Percentiles rank a stretch among this genome's conserved stretches.
phyloP scores from a whole-genome alignment of 2,888 invertebrate species.

The Eupelmus urozonus region DNA sequence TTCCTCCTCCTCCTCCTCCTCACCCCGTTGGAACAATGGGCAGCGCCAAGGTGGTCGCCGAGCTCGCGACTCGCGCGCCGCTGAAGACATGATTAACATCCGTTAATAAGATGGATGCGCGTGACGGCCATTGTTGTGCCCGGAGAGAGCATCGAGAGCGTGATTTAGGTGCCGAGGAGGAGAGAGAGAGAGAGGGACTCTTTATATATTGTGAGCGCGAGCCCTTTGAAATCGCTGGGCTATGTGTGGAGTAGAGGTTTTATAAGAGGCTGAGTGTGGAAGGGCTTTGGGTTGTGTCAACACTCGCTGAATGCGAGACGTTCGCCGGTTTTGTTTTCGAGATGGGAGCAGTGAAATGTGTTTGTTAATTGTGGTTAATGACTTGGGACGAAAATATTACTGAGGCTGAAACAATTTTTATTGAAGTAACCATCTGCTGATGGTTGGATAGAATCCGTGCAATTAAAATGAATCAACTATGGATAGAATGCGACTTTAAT shows the following conservation, averaged over 20 bases:
- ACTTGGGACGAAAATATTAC: constrained; percentile 13
- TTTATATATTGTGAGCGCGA: constrained; percentile 20
- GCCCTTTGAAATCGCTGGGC: constrained; percentile 27
- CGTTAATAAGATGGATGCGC: constrained; percentile 77
- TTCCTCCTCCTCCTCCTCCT: constrained; percentile 51
- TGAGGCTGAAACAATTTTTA: too few species aligned
- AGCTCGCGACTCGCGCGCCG: constrained; percentile 73
- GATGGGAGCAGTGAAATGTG: not conserved
- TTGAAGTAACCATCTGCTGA: too few species aligned
- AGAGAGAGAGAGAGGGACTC: constrained; percentile 16
- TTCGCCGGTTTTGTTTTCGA: too few species aligned
- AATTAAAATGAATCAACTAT: too few species aligned
- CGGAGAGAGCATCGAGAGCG: constrained; percentile 41
- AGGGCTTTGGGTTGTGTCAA: constrained; percentile 17
- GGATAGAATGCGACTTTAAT: too few species aligned
- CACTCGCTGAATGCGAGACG: constrained; percentile 24
- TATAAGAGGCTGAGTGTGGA: not conserved
- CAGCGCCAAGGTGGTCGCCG: constrained; percentile 74
- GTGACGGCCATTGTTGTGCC: constrained; percentile 74
- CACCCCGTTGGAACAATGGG: constrained; percentile 71
- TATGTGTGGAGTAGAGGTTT: not conserved
- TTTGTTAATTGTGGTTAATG: constrained; percentile 28
- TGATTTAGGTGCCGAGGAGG: constrained; percentile 32
- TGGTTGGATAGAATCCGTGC: too few species aligned
- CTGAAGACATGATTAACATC: constrained; percentile 78